Conservation (phyloP, 2,888 invertebrate species). For the Sarcophaga variegata region DNA sequence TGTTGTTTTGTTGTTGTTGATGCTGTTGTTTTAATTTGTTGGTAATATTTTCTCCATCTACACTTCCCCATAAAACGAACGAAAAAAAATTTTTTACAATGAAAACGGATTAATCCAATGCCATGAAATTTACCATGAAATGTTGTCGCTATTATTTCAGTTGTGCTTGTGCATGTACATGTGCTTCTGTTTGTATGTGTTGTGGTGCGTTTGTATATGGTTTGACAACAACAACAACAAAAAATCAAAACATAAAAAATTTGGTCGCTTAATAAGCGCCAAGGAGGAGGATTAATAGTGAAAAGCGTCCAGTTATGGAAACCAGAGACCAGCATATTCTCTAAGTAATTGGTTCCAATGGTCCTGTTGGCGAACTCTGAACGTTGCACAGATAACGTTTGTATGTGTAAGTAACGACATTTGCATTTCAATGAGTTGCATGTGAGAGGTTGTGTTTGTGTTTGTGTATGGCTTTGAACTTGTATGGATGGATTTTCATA, state of each 20-base stretch:
- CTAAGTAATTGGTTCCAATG: neutral
- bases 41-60: neutral
- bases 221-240: too few relatives aligned
- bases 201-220: neutral
- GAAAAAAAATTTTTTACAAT: neutral
- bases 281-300: neutral
- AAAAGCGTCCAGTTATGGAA: neutral
- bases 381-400: conserved; percentile 25
- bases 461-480: neutral
- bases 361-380: neutral
- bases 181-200: too few relatives aligned
- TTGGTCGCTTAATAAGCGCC: neutral
- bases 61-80: neutral
- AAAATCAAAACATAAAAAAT: neutral
- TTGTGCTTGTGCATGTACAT: neutral
- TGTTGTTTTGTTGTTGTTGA: neutral
- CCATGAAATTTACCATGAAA: neutral
- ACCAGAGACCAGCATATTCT: neutral
- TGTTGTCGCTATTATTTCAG: conserved; percentile 60
- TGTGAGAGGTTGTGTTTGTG: neutral
- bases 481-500: neutral
- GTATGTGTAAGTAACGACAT: conserved; percentile 37
- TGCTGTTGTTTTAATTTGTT: conserved; percentile 5
- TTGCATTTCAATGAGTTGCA: conserved; percentile 10
- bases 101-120: neutral